Base-by-base conservation (phyloP, 1,140 invertebrate species). In the Eriocheir sinensis region DNA sequence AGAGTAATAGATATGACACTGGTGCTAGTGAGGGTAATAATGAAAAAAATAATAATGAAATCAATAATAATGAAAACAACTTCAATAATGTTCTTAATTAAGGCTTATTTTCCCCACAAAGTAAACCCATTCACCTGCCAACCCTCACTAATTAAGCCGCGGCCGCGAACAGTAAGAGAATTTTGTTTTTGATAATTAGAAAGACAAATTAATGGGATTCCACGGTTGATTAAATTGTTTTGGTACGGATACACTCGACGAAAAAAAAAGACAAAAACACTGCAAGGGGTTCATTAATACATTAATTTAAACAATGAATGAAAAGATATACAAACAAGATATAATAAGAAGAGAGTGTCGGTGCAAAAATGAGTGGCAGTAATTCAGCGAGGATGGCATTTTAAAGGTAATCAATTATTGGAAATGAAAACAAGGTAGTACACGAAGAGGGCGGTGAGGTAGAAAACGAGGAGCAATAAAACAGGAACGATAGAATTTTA, bases 121-220 rank as follows among this genome's bases (percentile, higher is more conserved):
- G n/a, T n/a, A n/a, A n/a, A n/a, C n/a, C n/a, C n/a, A n/a, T n/a
- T n/a, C n/a, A n/a, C 21, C 21, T 72, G 60, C 27, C 60, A n/a
- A n/a, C 60, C 27, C 60, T 2, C 27, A 4, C 60, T 72, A 72
- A 72, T 72, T n/a, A n/a, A 72, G 60, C 60, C 21, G n/a, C 60
- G 21, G 48, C 21, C 27, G 60, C 60, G 60, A 6, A 4, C 21
- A 72, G 60, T 72, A n/a, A 72, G 27, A 72, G 60, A 72, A 72
- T 72, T 72, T 72, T 72, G 60, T 72, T 72, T n/a, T 0, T 12
- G 60, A 21, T 72, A 72, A 72, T 72, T 72, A 72, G 60, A 72
- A 72, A 72, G 60, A 72, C 60, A n/a, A 72, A n/a, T 12, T 72
- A 72, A 72, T 72, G 60, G n/a, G 60, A 72, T 72, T 72, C 60